Evolutionary conservation across 2,888 invertebrate species (phyloP), one percentile per base, ranked within the genome.

Genomic region (Caenorhabditis wallacei): DNA sequence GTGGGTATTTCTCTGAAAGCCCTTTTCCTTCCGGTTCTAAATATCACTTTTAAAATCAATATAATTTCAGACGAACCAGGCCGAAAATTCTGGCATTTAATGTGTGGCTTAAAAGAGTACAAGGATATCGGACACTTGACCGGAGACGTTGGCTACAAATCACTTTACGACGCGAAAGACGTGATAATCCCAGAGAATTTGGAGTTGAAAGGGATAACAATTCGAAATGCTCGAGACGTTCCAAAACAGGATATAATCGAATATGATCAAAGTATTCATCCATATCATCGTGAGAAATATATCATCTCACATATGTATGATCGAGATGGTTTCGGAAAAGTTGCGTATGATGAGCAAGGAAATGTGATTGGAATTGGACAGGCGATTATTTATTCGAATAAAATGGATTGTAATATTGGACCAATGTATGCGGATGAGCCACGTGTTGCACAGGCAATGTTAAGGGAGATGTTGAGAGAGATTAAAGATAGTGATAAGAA

Each of bases 371-470:
- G 61, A 54, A 56, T 69, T 7, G 69, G 56, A 22, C 69, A 69
- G 30, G 56, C 54, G 2, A 46, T 68, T 20, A 68, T 68, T 54
- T 68, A 68, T 68, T 11, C 48, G 13, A 64, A 64, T 24, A 64
- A 20, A 26, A 64, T 46, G 7, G 76, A 76, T 18, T 76, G 76
- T 46, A 54, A 53, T 35, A 20, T 69, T 8, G 68, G 68, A 22
- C 76, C 76, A 7, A 2, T 76, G 22, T 76, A 76, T 61, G 76
- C 69, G 1, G 69, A 76, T 8, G 43, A 59, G 35, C 59, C 68
- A 24, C 59, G 61, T 51, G 26, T 69, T 11, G 76, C 61, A 4
- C 76, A 76, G 30, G 61, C 76, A 13, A 69, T 76, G 37, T 61
- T 76, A 40, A 16, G 11, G 20, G 26, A 59, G 10, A 69, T 76